Evolutionary conservation across 2,888 invertebrate species (phyloP).

Genomic region (Melitaea athalia): DNA sequence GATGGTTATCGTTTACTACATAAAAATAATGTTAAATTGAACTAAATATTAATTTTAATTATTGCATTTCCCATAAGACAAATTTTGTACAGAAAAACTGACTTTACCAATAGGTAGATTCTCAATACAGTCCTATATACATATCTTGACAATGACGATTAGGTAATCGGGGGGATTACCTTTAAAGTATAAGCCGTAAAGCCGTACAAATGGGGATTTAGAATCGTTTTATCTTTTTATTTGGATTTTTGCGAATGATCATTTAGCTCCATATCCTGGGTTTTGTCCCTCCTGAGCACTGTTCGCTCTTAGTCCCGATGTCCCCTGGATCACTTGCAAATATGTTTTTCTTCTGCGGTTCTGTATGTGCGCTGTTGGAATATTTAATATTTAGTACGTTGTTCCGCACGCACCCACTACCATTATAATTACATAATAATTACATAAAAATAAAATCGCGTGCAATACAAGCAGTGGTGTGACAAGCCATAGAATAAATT

Average conservation of each 20-base stretch:
- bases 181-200: no score
- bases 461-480: conserved; percentile 21
- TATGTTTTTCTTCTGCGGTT: conserved; percentile 54
- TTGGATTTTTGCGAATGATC: not conserved
- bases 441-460: not conserved
- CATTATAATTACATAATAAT: not conserved
- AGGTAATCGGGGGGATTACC: no score
- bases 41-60: no score
- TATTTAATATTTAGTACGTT: conserved; percentile 20
- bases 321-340: conserved; percentile 52
- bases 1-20: no score
- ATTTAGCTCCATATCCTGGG: conserved; percentile 63
- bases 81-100: no score
- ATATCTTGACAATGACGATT: no score
- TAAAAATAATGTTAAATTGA: no score
- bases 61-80: no score
- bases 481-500: conserved; percentile 15
- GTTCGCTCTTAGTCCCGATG: conserved; percentile 51
- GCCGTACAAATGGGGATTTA: no score
- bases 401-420: not conserved
- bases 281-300: conserved; percentile 59
- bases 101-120: no score
- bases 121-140: no score
- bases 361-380: conserved; percentile 51
- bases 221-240: no score